Base-by-base conservation (phyloP, 2,888 invertebrate species). In the Tetranychus piercei region DNA sequence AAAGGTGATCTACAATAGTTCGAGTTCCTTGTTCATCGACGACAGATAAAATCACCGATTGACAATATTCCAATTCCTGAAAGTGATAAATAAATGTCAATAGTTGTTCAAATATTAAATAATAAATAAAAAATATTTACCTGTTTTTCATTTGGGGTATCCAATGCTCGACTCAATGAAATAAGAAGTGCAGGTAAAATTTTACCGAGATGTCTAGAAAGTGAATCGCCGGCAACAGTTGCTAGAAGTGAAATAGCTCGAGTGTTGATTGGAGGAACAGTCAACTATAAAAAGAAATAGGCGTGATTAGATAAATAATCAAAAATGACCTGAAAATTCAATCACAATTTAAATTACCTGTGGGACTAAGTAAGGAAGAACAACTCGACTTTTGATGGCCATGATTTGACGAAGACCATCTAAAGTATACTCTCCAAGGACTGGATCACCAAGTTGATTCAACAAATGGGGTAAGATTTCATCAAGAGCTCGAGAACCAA, bases 321-420 rank as follows among this genome's bases (percentile, higher is more conserved):
- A 66, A 20, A 34, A 45, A 74, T 65, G 72, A 43, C 72, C n/a
- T 11, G 4, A 44, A 45, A 55, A 34, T 34, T 2, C 55, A 55
- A 55, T 0, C 6, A 75, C 6, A 66, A 15, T 23, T 1, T 70
- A 22, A 45, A 76, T 76, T 76, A 83, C 82, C 80, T 84, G 84
- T 5, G 97, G 97, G 77, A 99, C 90, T 77, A 99, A 87, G 84
- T 95, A 96, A 0, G 97, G 97, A 79, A 99, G 85, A 75, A 97
- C 95, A 0, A 94, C 94, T 79, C 92, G 87, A 0, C 94, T 93
- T 84, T 96, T 97, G 76, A 96, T 91, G 18, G 92, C 89, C 93
- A 99, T 94, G 67, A 99, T 92, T 86, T 96, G 95, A 76, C 92
- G 75, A 79, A 99, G 86, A 23, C 97, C 99, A 82, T 99, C 97